phyloP scores from a whole-genome alignment of 2,113 vertebrate genomes.

The Neolamprologus caudopunctatus region DNA sequence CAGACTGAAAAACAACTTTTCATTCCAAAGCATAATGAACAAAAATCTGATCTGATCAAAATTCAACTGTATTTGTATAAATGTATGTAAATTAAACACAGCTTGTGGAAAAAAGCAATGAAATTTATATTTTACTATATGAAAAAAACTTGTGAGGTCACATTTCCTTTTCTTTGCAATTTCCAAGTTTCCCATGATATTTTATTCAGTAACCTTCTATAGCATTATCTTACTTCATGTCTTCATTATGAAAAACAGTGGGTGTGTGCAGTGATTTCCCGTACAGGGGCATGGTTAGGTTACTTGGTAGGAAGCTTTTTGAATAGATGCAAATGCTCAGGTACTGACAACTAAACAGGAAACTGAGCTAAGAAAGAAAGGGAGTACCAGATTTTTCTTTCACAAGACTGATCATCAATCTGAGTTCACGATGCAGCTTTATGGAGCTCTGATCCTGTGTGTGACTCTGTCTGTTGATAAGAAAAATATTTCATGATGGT shows the following conservation, averaged over 20 bases:
- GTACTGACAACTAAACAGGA: neutral
- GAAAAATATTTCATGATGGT: neutral
- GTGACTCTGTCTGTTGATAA: slow-evolving; percentile 21
- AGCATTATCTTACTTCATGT: neutral
- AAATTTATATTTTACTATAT: neutral
- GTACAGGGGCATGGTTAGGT: neutral
- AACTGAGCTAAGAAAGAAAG: neutral
- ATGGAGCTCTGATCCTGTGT: slow-evolving; percentile 3
- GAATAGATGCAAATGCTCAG: neutral
- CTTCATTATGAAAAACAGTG: neutral
- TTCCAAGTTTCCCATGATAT: rapidly evolving
- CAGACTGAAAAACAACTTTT: neutral
- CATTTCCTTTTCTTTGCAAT: neutral
- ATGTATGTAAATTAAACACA: neutral
- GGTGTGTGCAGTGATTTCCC: neutral
- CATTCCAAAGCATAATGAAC: neutral
- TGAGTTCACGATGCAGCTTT: slow-evolving; percentile 11
- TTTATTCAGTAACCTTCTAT: neutral
- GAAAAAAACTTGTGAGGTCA: neutral
- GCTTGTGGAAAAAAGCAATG: neutral
- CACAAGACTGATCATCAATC: neutral
- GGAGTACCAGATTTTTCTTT: neutral
- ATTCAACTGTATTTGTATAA: neutral
- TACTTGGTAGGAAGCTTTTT: neutral
- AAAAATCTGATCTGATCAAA: neutral